Conservation (phyloP, 2,888 invertebrate species). For the Campoplex capitator region DNA sequence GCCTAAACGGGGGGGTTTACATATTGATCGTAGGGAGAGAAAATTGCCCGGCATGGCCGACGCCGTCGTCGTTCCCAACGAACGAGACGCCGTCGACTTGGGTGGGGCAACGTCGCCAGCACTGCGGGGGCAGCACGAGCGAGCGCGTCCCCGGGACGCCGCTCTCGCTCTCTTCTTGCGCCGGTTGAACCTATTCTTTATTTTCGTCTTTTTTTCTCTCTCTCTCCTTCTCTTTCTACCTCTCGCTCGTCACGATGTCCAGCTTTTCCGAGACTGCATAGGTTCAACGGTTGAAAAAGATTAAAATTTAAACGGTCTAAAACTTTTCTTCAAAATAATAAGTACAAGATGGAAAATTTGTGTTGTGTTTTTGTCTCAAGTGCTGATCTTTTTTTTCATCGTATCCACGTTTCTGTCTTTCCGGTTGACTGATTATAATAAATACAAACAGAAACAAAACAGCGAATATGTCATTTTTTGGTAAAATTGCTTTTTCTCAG, state of each 20-base stretch:
- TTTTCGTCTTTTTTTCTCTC: constrained; percentile 34
- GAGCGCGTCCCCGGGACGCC: constrained; percentile 69
- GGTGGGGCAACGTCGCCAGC: constrained; percentile 69
- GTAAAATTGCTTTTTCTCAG: not conserved
- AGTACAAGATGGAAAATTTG: not conserved
- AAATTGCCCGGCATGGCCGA: constrained; percentile 75
- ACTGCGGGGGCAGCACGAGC: constrained; percentile 55
- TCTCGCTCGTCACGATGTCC: not conserved
- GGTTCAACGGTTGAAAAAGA: not conserved
- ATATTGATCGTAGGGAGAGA: constrained; percentile 78
- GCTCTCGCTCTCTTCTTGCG: constrained; percentile 62
- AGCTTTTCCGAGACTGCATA: constrained; percentile 20
- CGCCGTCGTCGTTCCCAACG: constrained; percentile 71
- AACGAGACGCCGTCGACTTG: constrained; percentile 68
- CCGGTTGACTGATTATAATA: not conserved
- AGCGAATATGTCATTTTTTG: not conserved
- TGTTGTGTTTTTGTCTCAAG: not conserved
- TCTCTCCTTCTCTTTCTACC: constrained; percentile 16
- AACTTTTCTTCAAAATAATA: not conserved
- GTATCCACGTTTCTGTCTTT: not conserved
- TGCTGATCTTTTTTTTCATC: not conserved
- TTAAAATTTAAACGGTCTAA: not conserved
- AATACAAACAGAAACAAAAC: not conserved
- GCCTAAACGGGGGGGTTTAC: constrained; percentile 79
- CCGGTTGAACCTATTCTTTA: constrained; percentile 61